Evolutionary conservation across 2,113 vertebrate genomes (phyloP).

Genomic region (Serinus canaria): DNA sequence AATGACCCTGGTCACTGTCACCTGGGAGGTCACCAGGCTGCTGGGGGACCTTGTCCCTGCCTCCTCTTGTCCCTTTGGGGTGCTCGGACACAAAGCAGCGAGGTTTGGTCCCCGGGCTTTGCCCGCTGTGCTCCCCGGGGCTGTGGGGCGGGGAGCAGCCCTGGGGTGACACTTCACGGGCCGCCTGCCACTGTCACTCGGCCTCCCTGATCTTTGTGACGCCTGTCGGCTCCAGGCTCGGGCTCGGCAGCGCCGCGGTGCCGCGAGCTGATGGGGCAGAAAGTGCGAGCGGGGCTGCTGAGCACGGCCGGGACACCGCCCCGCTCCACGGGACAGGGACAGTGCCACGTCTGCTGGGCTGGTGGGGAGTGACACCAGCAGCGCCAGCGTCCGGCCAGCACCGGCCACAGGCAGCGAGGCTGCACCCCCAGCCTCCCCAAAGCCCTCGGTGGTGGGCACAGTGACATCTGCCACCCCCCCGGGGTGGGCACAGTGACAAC

Average conservation of each 20-base stretch:
- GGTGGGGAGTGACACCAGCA: neutral
- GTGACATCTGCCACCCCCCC: neutral
- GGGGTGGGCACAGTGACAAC: neutral
- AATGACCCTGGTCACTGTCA: rapidly evolving
- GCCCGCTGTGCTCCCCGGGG: neutral
- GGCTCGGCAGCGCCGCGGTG: neutral
- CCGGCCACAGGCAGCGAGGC: neutral
- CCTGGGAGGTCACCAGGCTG: neutral
- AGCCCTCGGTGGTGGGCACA: neutral
- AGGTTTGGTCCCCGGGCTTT: neutral
- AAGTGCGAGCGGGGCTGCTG: neutral
- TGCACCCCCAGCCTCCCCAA: neutral
- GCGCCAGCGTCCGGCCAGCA: rapidly evolving
- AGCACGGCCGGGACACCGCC: neutral
- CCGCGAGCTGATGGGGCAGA: constrained; percentile 34
- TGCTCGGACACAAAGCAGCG: neutral
- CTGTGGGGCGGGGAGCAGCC: neutral
- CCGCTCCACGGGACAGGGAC: rapidly evolving
- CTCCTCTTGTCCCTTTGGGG: neutral
- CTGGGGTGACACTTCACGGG: neutral
- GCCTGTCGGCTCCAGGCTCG: constrained; percentile 29
- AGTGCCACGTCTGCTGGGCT: rapidly evolving
- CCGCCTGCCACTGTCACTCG: neutral
- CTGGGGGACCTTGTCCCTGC: neutral
- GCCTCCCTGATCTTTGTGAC: neutral